These are phyloP conservation scores for Sicus ferrugineus DNA, from an alignment of 2,888 invertebrate genomes.

Conservation along the genomic window DNA sequence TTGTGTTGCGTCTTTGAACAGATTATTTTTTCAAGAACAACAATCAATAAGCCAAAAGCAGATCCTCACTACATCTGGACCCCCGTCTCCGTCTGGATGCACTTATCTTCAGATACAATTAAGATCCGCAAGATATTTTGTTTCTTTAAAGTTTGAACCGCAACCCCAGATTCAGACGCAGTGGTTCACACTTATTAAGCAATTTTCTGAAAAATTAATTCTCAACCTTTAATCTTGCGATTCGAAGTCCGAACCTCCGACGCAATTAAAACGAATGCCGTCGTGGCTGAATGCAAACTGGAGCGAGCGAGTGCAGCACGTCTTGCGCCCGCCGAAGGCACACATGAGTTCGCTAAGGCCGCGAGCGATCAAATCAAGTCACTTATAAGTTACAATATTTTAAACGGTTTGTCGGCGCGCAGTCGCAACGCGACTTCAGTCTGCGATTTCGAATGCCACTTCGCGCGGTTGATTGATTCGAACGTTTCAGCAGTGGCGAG, in stretches of 20 bases:
- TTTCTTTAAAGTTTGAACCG: neutral
- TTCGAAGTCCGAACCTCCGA: neutral
- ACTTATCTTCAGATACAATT: too few relatives aligned
- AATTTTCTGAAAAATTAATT: neutral
- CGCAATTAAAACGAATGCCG: neutral
- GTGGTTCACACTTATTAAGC: neutral
- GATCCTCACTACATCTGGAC: too few relatives aligned
- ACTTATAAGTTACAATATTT: too few relatives aligned
- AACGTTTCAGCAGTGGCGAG: neutral
- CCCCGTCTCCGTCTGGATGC: too few relatives aligned
- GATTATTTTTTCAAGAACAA: neutral
- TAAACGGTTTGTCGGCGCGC: too few relatives aligned
- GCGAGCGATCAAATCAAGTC: too few relatives aligned
- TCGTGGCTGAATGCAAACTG: neutral
- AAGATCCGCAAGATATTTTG: too few relatives aligned
- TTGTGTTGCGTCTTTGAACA: neutral
- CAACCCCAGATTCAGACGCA: neutral
- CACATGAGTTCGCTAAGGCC: neutral
- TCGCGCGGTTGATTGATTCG: too few relatives aligned
- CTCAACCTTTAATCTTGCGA: slow-evolving; percentile 17
- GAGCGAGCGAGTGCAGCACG: neutral
- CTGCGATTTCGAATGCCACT: too few relatives aligned
- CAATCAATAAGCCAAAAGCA: too few relatives aligned
- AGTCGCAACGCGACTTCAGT: too few relatives aligned
- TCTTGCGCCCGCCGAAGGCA: neutral